Conservation (phyloP, 2,888 invertebrate species). For the Copidosoma aretas region DNA sequence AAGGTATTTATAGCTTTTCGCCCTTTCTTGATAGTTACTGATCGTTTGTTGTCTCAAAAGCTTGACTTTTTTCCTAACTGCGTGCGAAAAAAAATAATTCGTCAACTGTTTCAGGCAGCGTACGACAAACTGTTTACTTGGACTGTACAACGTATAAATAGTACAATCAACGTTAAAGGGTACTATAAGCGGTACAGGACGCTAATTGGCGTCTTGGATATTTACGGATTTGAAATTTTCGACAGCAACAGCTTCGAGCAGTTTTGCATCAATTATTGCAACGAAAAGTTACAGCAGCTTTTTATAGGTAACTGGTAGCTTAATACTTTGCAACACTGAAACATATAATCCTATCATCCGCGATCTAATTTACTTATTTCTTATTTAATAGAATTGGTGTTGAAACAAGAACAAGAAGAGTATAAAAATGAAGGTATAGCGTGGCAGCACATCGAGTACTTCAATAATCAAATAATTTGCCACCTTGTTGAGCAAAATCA, state of each 20-base stretch:
- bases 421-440: slow-evolving; percentile 94
- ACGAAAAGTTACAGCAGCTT: slow-evolving; percentile 96
- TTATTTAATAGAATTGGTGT: slow-evolving; percentile 78
- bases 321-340: background rate
- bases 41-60: no score
- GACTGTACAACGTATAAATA: slow-evolving; percentile 92
- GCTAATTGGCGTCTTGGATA: slow-evolving; percentile 94
- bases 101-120: slow-evolving; percentile 70
- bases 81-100: slow-evolving; percentile 3
- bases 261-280: slow-evolving; percentile 99
- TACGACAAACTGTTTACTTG: slow-evolving; percentile 94
- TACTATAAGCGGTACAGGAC: slow-evolving; percentile 70
- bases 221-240: slow-evolving; percentile 99
- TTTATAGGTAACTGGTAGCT: slow-evolving; percentile 78
- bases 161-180: slow-evolving; percentile 78
- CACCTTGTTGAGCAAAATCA: slow-evolving; percentile 94
- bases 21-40: background rate
- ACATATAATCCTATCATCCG: no score
- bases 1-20: slow-evolving; percentile 67
- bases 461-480: slow-evolving; percentile 96
- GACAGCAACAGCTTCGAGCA: slow-evolving; percentile 97
- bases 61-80: no score
- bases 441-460: slow-evolving; percentile 94
- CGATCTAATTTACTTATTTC: slow-evolving; percentile 5
- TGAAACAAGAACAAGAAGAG: slow-evolving; percentile 98